phyloP scores from a whole-genome alignment of 2,113 vertebrate genomes.

The Ochotona curzoniae region DNA sequence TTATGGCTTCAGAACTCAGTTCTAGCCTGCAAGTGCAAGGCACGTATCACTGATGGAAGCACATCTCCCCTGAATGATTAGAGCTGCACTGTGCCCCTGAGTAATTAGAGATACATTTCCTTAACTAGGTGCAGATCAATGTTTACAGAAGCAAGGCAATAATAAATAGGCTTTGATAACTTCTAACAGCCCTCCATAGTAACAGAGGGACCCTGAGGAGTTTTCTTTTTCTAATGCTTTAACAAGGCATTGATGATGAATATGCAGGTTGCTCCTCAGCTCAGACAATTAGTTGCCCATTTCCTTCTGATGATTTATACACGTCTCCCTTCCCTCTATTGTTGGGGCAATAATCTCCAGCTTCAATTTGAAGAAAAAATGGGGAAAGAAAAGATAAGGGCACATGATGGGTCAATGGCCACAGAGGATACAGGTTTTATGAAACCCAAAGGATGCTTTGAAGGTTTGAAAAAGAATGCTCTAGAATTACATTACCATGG shows the following conservation, averaged over 20 bases:
- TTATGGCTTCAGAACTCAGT: neutral
- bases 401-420: neutral
- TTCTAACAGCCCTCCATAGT: slow-evolving; percentile 1
- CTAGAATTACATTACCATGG: neutral
- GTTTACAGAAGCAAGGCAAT: neutral
- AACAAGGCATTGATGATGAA: neutral
- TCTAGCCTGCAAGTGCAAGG: neutral
- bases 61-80: neutral
- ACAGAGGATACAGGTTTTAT: neutral
- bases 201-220: neutral
- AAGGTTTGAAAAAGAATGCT: neutral
- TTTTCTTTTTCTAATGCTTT: slow-evolving; percentile 40
- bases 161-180: slow-evolving; percentile 25
- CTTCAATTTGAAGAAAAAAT: slow-evolving; percentile 5
- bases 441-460: slow-evolving; percentile 6
- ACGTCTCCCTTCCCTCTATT: neutral
- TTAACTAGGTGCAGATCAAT: neutral
- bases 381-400: neutral
- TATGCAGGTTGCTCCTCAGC: neutral
- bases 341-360: neutral
- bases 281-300: neutral
- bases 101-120: neutral
- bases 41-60: neutral
- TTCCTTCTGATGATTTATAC: neutral
- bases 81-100: neutral